Evolutionary conservation across 2,113 vertebrate genomes (phyloP).

Genomic region (Bubo scandiacus): DNA sequence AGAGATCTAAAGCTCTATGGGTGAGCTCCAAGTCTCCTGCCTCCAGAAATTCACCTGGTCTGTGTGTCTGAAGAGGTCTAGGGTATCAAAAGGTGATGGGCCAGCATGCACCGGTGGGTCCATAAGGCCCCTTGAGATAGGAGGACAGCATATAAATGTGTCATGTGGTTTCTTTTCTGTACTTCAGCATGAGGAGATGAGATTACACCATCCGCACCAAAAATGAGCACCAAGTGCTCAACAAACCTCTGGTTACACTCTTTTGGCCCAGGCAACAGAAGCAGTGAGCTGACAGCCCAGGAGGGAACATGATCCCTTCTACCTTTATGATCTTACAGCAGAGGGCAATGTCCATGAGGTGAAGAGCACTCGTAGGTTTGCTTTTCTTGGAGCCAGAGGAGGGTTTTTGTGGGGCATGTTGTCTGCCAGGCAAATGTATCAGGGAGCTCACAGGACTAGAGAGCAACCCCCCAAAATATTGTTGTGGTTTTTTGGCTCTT

Average conservation of each 20-base stretch:
- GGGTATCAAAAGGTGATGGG: neutral
- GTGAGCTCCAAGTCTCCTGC: neutral
- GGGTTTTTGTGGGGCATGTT: neutral
- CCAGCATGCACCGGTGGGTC: accelerated
- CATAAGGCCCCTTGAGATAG: neutral
- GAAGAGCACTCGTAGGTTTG: neutral
- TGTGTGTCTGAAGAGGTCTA: neutral
- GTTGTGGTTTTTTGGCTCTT: neutral
- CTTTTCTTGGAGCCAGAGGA: neutral
- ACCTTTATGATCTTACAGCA: neutral
- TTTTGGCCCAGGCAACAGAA: neutral
- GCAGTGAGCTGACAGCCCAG: neutral
- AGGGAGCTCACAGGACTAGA: neutral
- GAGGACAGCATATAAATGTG: neutral
- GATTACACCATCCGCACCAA: no score
- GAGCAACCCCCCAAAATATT: neutral
- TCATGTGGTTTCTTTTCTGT: accelerated
- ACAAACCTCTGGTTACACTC: neutral
- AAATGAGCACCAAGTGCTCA: neutral
- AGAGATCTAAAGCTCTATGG: neutral
- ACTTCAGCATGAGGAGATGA: neutral
- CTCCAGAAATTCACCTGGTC: neutral
- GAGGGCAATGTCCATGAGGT: neutral
- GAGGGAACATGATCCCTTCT: neutral
- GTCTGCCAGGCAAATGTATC: neutral